Evolutionary conservation across 2,888 invertebrate genomes (phyloP).

Genomic region (Ochlodes sylvanus): DNA sequence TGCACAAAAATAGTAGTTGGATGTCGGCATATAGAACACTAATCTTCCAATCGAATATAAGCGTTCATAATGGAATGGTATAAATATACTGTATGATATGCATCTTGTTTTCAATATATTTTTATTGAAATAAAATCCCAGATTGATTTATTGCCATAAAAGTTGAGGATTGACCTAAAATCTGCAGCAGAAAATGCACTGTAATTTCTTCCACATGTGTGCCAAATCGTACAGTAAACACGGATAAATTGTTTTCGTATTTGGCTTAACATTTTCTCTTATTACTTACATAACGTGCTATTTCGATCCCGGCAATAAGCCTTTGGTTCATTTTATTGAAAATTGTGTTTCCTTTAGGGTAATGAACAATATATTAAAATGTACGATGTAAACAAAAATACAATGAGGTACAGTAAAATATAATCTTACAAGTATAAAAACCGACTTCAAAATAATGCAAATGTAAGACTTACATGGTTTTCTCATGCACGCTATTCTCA

Average conservation of each 20-base stretch:
- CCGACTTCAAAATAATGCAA: too few relatives aligned
- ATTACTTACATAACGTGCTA: slow-evolving; percentile 9
- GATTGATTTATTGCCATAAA: background rate
- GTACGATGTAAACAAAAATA: too few relatives aligned
- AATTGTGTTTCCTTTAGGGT: background rate
- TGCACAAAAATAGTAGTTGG: too few relatives aligned
- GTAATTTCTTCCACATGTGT: slow-evolving; percentile 14
- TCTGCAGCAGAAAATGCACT: slow-evolving; percentile 2
- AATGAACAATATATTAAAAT: too few relatives aligned
- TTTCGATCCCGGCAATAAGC: background rate
- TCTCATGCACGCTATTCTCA: too few relatives aligned
- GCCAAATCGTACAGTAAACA: slow-evolving; percentile 27
- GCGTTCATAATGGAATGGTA: too few relatives aligned
- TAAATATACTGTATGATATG: background rate
- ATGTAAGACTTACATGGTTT: too few relatives aligned
- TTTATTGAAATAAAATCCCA: background rate
- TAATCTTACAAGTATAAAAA: too few relatives aligned
- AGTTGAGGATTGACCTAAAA: slow-evolving; percentile 12
- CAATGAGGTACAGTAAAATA: too few relatives aligned
- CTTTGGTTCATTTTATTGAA: background rate
- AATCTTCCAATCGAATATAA: too few relatives aligned
- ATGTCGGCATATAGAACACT: too few relatives aligned
- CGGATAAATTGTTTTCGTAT: slow-evolving; percentile 24
- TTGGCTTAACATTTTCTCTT: slow-evolving; percentile 15
- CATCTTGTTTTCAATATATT: background rate